Conservation (phyloP, 2,888 invertebrate species). For the Thecocarcelia acutangulata region DNA sequence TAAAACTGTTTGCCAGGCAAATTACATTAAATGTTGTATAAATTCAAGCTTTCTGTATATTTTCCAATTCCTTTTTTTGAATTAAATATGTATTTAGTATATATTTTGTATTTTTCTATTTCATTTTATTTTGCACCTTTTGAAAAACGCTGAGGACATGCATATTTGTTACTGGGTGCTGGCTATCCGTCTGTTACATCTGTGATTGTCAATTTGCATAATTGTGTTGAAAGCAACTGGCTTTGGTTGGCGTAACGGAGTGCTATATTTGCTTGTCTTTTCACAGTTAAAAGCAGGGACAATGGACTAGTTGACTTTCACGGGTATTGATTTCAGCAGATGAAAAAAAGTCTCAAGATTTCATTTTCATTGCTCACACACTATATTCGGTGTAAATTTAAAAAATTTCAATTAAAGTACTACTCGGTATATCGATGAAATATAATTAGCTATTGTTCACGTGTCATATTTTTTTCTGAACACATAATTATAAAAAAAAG, state of each 20-base stretch:
- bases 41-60: constrained; percentile 27
- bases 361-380: too few species aligned
- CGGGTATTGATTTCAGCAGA: constrained; percentile 4
- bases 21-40: constrained; percentile 60
- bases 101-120: constrained; percentile 8
- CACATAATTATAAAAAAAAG: too few species aligned
- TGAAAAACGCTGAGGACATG: background rate
- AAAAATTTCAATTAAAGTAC: too few species aligned
- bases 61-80: background rate
- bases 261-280: background rate
- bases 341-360: too few species aligned
- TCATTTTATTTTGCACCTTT: constrained; percentile 12
- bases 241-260: constrained; percentile 14
- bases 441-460: too few species aligned
- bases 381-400: too few species aligned
- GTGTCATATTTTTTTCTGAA: too few species aligned
- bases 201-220: constrained; percentile 67
- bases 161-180: constrained; percentile 4
- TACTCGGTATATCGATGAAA: too few species aligned
- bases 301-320: constrained; percentile 30
- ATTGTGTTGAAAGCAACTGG: constrained; percentile 63
- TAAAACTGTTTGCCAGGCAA: constrained; percentile 50
- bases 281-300: background rate
- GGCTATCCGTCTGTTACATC: constrained; percentile 10
- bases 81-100: background rate